These are phyloP conservation scores for Oegoconia quadripuncta DNA, from an alignment of 2,888 invertebrate species.

Conservation along the genomic window DNA sequence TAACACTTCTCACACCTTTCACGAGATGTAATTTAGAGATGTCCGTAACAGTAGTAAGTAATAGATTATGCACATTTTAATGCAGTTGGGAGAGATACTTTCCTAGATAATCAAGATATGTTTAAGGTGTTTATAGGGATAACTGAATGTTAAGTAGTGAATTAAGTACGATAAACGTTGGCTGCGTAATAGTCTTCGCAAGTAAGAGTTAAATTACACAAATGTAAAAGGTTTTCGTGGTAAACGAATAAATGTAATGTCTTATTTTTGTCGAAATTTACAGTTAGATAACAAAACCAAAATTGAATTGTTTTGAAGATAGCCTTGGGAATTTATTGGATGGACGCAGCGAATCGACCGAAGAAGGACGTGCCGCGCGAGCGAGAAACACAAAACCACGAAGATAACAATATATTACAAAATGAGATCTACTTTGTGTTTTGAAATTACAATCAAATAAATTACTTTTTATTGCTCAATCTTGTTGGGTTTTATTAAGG, in stretches of 20 bases:
- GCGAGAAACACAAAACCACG: constrained; percentile 74
- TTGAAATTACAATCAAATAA: constrained; percentile 79
- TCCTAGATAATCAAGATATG: constrained; percentile 23
- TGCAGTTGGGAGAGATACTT: constrained; percentile 38
- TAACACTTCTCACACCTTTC: constrained; percentile 61
- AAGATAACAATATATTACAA: constrained; percentile 78
- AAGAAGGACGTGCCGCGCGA: constrained; percentile 60
- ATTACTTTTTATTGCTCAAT: constrained; percentile 80
- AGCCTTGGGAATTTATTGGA: constrained; percentile 52
- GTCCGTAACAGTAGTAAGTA: constrained; percentile 35
- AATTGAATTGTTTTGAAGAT: constrained; percentile 58
- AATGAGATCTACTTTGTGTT: constrained; percentile 77
- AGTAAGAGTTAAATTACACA: background rate
- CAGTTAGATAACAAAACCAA: constrained; percentile 44
- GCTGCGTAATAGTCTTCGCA: background rate
- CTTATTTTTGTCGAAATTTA: constrained; percentile 51
- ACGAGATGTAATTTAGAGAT: constrained; percentile 54
- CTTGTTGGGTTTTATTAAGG: constrained; percentile 78
- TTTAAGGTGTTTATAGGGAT: constrained; percentile 14
- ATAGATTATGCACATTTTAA: constrained; percentile 58
- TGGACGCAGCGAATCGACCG: constrained; percentile 48
- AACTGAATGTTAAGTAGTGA: constrained; percentile 1
- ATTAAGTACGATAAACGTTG: background rate
- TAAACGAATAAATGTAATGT: constrained; percentile 46
- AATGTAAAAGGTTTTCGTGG: constrained; percentile 40